Base-by-base conservation (phyloP, 2,797 vertebrate species). In the Diceros bicornis region DNA sequence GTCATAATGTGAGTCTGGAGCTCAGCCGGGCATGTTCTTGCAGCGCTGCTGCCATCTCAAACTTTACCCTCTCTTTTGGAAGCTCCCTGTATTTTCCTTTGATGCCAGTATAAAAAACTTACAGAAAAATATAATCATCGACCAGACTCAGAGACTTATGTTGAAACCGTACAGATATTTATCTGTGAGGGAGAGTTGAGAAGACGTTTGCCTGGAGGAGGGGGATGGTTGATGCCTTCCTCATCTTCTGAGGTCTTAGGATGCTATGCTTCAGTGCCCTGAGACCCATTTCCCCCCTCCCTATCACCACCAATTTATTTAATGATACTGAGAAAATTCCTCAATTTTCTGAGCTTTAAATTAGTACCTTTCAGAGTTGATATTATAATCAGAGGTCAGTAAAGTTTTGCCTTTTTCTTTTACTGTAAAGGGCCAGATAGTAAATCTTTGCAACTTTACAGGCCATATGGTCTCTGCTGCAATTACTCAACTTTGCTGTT, bases 71-170 rank as follows among this genome's bases (percentile, higher is more conserved):
- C 44, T 94, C 61, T 71, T 96, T 66, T 94, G 94, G 92, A 97
- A 95, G 68, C 84, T 59, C 86, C 29, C 20, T 16, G 3, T 72
- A 86, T 92, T 93, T 97, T 91, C 27, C 90, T 75, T 88, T 72
- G 72, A 57, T 94, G 66, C 89, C 86, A 88, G 44, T 44, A 75
- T 72, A 71, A 79, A 85, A 93, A 87, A 68, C 2, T 34, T 90
- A 75, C 90, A 89, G 94, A 97, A 96, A 98, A 98, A 95, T 75
- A 96, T 77, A 64, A 90, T 95, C 68, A 87, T 77, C 34, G 4
- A 66, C 44, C 57, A 95, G 59, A 94, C 27, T 74, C 47, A 74
- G 69, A 75, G 20, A 55, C 86, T 89, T 41, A n/a, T 32, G 41
- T 50, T 66, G 68, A 89, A 95, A 92, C 5, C 7, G 7, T 77